Conservation (phyloP, 1,140 invertebrate species). For the Araneus ventricosus region DNA sequence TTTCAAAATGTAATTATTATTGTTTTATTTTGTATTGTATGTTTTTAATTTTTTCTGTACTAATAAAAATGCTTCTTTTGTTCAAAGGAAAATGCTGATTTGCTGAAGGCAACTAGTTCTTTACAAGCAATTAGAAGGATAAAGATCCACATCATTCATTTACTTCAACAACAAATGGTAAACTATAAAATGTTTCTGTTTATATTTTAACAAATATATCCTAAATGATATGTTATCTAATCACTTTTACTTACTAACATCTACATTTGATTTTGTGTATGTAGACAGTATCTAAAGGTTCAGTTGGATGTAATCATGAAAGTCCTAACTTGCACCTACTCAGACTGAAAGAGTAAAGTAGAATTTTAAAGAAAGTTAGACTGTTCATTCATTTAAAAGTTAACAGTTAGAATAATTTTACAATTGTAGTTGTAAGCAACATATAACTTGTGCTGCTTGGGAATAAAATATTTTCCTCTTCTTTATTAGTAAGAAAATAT, state of each 20-base stretch:
- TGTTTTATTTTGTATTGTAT: too few relatives aligned
- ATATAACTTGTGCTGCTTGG: too few relatives aligned
- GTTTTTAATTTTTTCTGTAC: too few relatives aligned
- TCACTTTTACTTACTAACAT: neutral
- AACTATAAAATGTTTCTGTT: neutral
- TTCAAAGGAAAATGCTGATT: slow-evolving; percentile 85
- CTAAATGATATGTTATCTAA: neutral
- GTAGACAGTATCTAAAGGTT: slow-evolving; percentile 75
- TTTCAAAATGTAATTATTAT: too few relatives aligned
- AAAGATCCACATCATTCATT: slow-evolving; percentile 85
- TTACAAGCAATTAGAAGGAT: slow-evolving; percentile 85
- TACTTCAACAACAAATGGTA: slow-evolving; percentile 84
- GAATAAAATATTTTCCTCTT: too few relatives aligned
- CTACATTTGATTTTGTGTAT: slow-evolving; percentile 27
- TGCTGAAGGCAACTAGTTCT: slow-evolving; percentile 83
- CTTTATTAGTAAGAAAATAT: too few relatives aligned
- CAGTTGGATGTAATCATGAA: slow-evolving; percentile 76
- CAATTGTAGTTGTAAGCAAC: too few relatives aligned
- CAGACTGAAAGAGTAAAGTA: slow-evolving; percentile 83
- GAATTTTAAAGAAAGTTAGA: neutral
- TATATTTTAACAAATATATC: neutral
- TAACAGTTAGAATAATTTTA: too few relatives aligned
- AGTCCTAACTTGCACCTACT: slow-evolving; percentile 84
- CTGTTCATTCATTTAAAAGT: too few relatives aligned
- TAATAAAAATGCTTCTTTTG: neutral